Evolutionary conservation across 53 echinoderm and acorn worm species (phyloP), one percentile per base, ranked within the genome.

Genomic region (Astropecten irregularis): DNA sequence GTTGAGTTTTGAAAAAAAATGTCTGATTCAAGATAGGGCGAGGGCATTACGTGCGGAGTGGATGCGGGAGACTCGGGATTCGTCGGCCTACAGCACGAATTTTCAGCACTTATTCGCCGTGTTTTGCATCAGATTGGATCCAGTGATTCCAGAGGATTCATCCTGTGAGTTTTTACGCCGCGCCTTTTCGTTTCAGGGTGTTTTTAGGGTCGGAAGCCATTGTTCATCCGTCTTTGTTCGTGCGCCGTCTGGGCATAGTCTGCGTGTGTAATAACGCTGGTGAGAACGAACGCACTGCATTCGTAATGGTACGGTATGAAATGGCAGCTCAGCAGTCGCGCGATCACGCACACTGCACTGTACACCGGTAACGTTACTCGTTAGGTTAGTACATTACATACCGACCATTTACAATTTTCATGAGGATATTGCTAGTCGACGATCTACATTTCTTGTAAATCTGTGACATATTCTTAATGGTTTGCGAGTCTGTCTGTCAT

Each of bases 191-290:
- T 72, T 60, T 71, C 20, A 46, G 64, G 56, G 72, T 48, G 57
- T 56, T 74, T 74, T 55, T 39, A 57, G 74, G 74, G 74, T 74
- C 56, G 74, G 84, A 72, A 84, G 72, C 71, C 84, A 84, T 84
- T 84, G 84, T 84, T 84, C 84, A 48, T 44, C 72, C 72, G 84
- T 84, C 84, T 84, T 84, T 84, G 84, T 84, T 62, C 84, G 84
- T 72, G 49, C 72, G 60, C 84, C 72, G 84, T 84, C 84, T 84
- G 84, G 84, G 57, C 48, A 29, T 55, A 55, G 69, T 69, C 69
- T 84, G 63, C 72, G 72, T 68, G 55, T 62, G n/a, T 69, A 38
- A 42, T n/a, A n/a, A n/a, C 54, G 22, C 69, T 52, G 9, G 52
- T 52, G 50, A 8, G 37, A n/a, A n/a, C n/a, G n/a, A n/a, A n/a